A percentile compares a stretch with the other conserved stretches of the same genome.
phyloP scores from a whole-genome alignment of 2,888 invertebrate species.

The Neelides folsomi region DNA sequence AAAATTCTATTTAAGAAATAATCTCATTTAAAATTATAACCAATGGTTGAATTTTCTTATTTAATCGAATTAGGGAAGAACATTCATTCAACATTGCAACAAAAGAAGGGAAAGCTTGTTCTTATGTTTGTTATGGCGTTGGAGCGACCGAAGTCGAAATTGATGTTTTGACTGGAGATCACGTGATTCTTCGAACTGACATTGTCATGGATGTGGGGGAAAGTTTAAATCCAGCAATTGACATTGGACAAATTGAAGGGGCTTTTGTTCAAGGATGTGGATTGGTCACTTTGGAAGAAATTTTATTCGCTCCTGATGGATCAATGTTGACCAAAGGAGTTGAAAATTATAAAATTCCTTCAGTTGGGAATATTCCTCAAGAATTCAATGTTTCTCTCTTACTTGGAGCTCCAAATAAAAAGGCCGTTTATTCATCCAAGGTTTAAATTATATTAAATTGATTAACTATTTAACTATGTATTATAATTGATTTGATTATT shows the following conservation, averaged over 20 bases:
- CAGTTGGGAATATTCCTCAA: constrained; percentile 77
- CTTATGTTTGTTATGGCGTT: constrained; percentile 74
- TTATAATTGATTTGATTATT: constrained; percentile 1
- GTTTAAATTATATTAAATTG: constrained; percentile 42
- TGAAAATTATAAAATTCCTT: constrained; percentile 86
- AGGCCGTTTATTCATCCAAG: constrained; percentile 91
- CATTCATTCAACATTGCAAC: constrained; percentile 15
- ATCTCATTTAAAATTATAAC: neutral
- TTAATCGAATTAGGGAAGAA: constrained; percentile 35
- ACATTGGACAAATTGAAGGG: constrained; percentile 93
- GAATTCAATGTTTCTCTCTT: constrained; percentile 85
- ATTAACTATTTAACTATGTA: neutral
- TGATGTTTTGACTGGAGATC: constrained; percentile 87
- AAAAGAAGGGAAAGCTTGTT: constrained; percentile 43
- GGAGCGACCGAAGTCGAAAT: constrained; percentile 83
- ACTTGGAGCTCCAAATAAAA: constrained; percentile 72
- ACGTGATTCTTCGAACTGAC: constrained; percentile 71
- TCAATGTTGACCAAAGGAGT: constrained; percentile 72
- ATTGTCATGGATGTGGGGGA: constrained; percentile 95
- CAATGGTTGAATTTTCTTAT: neutral
- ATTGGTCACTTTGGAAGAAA: constrained; percentile 76
- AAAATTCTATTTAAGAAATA: constrained; percentile 3
- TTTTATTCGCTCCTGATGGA: constrained; percentile 73
- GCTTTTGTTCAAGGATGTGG: constrained; percentile 91
- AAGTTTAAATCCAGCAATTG: constrained; percentile 90